Conservation (phyloP, 2,888 invertebrate species). For the Drosophila austrosaltans region DNA sequence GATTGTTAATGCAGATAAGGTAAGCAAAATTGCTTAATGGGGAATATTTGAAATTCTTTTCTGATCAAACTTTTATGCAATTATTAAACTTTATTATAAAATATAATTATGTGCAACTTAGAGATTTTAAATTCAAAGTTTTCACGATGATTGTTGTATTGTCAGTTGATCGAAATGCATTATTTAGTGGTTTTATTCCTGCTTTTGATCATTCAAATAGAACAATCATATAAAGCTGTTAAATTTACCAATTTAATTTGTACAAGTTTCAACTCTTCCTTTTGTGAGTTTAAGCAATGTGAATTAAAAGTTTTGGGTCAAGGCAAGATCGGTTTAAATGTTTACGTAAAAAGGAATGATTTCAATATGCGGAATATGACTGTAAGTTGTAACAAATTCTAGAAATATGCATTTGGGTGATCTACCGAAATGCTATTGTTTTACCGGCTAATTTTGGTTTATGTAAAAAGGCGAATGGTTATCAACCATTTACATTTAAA, state of each 20-base stretch:
- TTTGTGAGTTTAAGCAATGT: conserved; percentile 1
- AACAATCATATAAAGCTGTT: neutral
- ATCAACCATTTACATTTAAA: neutral
- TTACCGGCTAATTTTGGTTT: neutral
- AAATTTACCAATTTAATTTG: neutral
- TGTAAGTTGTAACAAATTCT: neutral
- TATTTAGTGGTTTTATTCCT: neutral
- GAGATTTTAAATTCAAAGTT: neutral
- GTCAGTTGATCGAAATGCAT: neutral
- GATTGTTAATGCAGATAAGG: no score
- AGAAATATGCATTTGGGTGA: no score
- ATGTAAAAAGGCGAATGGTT: neutral
- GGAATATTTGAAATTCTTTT: no score
- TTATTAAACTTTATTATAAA: no score
- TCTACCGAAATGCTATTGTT: no score
- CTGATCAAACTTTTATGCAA: no score
- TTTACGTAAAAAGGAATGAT: neutral
- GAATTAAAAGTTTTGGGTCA: neutral
- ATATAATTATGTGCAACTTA: no score
- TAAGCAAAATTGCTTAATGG: no score
- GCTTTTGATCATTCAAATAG: neutral
- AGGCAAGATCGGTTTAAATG: neutral
- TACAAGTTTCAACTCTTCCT: neutral
- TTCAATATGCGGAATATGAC: neutral
- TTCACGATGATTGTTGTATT: neutral